Base-by-base conservation (phyloP, 2,888 invertebrate species). In the Trissolcus japonicus region DNA sequence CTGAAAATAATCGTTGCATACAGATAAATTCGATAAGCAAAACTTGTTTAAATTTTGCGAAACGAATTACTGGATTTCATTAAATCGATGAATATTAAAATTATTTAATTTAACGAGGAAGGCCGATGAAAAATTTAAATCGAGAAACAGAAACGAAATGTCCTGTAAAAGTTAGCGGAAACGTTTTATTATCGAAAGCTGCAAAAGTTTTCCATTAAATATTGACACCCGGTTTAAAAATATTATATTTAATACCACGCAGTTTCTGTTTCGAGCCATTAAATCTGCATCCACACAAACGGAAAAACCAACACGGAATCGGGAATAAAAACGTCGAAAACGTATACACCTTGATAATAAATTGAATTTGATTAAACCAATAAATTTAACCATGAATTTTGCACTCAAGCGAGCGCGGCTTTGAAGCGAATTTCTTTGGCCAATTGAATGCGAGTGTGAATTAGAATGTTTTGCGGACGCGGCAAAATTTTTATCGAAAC, bases 311-410 rank as follows among this genome's bases (percentile, higher is more conserved):
- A 25, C 35, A 35, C 35, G 35, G 21, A 21, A 51, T n/a, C n/a
- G 51, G 7, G 7, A 17, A 13, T 21, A 51, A 51, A 51, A 51
- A 7, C 17, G 1, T 6, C 1, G 1, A 51, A 51, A 51, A 6
- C 6, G 7, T 6, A 7, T 16, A 9, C 46, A 46, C 46, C 35
- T 35, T 35, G 46, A n/a, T n/a, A 48, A 54, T 68, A 55, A 68
- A 68, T 68, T 68, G 68, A 54, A 21, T 62, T 69, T 62, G 35
- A 69, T 62, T 69, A 61, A 59, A 59, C 53, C 29, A 57, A 16
- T 57, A 59, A 59, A 57, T 51, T 50, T 25, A 21, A 51, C 51
- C 40, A 57, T 41, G 54, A 66, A 57, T 66, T 35, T 66, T 51
- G 60, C 60, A 60, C 43, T 60, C 14, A 46, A 16, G 46, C 14